Evolutionary conservation across 2,113 vertebrate species (phyloP).

Genomic region (Coturnix japonica): DNA sequence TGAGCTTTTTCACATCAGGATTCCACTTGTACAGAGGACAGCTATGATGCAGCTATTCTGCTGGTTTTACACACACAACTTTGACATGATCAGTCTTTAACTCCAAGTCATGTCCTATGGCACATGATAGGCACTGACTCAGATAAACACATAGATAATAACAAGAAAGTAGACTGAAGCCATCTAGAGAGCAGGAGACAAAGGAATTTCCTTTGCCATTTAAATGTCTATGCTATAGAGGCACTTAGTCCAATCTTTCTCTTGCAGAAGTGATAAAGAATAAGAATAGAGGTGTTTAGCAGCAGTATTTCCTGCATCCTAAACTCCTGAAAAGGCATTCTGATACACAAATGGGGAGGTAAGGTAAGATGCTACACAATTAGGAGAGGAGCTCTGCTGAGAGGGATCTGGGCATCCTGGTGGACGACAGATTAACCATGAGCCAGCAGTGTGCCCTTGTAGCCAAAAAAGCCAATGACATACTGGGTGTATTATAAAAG

Average conservation of each 20-base stretch:
- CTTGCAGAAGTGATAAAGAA: not conserved
- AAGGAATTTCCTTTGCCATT: not conserved
- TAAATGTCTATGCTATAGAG: not conserved
- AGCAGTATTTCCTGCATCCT: not conserved
- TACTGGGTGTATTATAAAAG: no score
- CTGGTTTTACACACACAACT: not conserved
- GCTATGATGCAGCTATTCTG: not conserved
- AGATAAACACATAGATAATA: not conserved
- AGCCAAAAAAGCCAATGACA: no score
- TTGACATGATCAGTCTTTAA: not conserved
- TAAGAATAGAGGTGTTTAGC: not conserved
- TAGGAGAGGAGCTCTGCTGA: no score
- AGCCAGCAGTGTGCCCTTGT: no score
- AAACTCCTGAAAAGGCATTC: not conserved
- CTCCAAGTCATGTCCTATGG: not conserved
- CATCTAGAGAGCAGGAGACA: not conserved
- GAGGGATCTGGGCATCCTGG: no score
- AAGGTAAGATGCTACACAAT: not conserved
- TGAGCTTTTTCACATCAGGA: not conserved
- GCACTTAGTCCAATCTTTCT: not conserved
- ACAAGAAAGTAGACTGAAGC: not conserved
- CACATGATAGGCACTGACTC: not conserved
- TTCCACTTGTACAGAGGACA: not conserved
- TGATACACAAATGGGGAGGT: not conserved
- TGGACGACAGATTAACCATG: no score